These are phyloP conservation scores for Halichoeres trimaculatus DNA, from an alignment of 2,113 vertebrate species.

Conservation along the genomic window DNA sequence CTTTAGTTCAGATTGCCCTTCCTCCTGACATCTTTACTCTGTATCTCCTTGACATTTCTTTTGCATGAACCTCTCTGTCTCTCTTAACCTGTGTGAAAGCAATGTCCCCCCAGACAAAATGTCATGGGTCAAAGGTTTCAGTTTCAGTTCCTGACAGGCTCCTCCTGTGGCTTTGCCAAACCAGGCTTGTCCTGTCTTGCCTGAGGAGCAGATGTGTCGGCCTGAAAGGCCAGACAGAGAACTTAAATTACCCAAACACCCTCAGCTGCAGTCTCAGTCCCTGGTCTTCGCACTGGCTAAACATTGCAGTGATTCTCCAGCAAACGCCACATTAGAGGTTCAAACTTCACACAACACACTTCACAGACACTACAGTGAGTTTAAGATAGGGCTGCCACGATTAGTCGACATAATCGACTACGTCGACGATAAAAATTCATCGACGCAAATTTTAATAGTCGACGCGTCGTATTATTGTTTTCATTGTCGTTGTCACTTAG, in stretches of 20 bases:
- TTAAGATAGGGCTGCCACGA: too few relatives aligned
- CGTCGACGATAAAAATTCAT: too few relatives aligned
- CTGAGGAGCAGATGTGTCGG: conserved; percentile 11
- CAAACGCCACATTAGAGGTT: neutral
- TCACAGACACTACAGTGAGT: conserved; percentile 14
- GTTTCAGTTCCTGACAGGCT: conserved; percentile 14
- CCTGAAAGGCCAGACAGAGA: neutral
- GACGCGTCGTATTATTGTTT: too few relatives aligned
- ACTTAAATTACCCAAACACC: neutral
- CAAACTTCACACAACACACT: neutral
- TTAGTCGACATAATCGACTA: too few relatives aligned
- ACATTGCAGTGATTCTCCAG: conserved; percentile 10
- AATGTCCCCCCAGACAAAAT: neutral
- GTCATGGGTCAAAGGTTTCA: conserved; percentile 8
- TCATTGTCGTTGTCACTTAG: too few relatives aligned
- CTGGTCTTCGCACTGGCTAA: neutral
- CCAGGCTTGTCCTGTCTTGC: neutral
- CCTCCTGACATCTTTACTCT: neutral
- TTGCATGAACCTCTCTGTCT: neutral
- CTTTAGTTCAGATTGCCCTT: neutral
- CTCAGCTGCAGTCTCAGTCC: neutral
- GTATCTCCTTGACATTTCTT: neutral
- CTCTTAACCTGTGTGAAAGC: neutral
- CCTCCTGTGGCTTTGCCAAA: neutral
- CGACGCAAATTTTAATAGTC: too few relatives aligned